Percentiles rank a stretch among this genome's conserved stretches.
phyloP scores from a whole-genome alignment of 2,113 vertebrate species.

The Bubo bubo region DNA sequence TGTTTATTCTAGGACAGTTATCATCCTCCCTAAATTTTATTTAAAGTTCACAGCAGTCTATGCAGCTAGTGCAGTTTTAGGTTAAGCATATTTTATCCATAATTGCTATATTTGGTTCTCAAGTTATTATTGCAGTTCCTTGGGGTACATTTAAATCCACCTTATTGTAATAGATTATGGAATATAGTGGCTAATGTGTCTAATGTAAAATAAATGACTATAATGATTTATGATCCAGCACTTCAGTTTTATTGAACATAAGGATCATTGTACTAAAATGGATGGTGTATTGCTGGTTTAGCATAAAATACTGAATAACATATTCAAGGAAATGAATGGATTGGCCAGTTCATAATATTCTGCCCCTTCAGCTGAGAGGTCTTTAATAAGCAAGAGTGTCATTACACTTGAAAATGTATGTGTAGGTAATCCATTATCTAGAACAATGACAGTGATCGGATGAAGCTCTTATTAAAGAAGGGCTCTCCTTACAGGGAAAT shows the following conservation, averaged over 20 bases:
- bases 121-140: conserved; percentile 86
- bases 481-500: conserved; percentile 43
- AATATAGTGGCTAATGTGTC: conserved; percentile 87
- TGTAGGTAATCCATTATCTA: conserved; percentile 80
- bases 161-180: conserved; percentile 89
- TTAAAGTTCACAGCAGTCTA: conserved; percentile 78
- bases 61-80: conserved; percentile 80
- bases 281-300: conserved; percentile 87
- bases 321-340: conserved; percentile 86
- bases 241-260: conserved; percentile 89
- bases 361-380: conserved; percentile 84
- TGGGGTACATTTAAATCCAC: conserved; percentile 87
- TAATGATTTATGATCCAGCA: conserved; percentile 87
- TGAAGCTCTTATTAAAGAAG: conserved; percentile 71
- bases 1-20: conserved; percentile 61
- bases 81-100: conserved; percentile 86
- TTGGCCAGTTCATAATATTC: conserved; percentile 86
- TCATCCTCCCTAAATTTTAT: conserved; percentile 70
- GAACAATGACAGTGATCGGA: conserved; percentile 78
- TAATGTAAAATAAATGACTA: conserved; percentile 87
- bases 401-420: conserved; percentile 86
- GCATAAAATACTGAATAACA: conserved; percentile 88
- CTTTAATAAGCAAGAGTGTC: conserved; percentile 87
- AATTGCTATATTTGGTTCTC: conserved; percentile 87
- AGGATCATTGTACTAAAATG: conserved; percentile 89